phyloP scores from a whole-genome alignment of 2,888 invertebrate species.

The Nephrotoma appendiculata region DNA sequence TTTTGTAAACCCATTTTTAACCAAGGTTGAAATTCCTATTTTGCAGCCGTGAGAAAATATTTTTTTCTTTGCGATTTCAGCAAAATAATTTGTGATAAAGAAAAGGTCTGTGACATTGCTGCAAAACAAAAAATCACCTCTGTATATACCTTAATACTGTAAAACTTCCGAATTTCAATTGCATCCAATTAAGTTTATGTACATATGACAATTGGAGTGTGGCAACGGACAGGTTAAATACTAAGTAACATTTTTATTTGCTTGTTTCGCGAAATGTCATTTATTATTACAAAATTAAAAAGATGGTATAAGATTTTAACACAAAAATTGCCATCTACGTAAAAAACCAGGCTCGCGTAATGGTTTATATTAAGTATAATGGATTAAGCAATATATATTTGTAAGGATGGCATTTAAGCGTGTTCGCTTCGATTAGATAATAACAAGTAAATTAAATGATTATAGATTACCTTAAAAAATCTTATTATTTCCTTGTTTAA shows the following conservation, averaged over 20 bases:
- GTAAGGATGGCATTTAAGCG: not conserved
- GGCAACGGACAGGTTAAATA: not conserved
- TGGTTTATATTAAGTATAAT: not conserved
- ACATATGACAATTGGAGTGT: not conserved
- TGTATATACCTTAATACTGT: not conserved
- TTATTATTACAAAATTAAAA: not conserved
- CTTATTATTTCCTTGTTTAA: not conserved
- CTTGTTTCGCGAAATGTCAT: not conserved
- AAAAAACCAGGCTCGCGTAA: not conserved
- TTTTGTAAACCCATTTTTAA: not conserved
- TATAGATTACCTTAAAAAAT: not conserved
- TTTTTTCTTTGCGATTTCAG: not conserved
- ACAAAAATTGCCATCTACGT: not conserved
- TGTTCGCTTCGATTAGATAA: not conserved
- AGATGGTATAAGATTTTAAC: not conserved
- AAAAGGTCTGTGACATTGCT: not conserved
- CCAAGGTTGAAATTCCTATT: not conserved
- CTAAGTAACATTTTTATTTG: not conserved
- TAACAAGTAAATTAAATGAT: not conserved
- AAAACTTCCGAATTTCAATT: not conserved
- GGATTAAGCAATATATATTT: not conserved
- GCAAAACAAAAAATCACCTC: not conserved
- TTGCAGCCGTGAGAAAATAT: not conserved
- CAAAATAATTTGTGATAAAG: not conserved
- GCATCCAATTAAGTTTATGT: not conserved